Conservation (phyloP, 2,113 vertebrate species). For the Lepisosteus osseus region DNA sequence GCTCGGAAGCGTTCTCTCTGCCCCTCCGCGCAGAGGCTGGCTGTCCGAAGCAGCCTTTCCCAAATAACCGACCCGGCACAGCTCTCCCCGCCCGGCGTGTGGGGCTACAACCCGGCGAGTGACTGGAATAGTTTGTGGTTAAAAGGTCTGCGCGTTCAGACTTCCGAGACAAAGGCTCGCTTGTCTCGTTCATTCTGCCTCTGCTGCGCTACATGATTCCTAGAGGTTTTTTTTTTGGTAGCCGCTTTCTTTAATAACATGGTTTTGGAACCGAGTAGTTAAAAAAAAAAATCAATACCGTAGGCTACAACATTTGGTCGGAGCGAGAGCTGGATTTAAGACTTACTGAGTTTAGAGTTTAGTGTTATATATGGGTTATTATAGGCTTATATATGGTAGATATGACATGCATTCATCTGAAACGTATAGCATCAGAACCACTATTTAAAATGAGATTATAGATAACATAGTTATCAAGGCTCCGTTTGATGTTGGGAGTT, state of each 20-base stretch:
- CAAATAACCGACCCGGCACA: not conserved
- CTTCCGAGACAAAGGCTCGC: constrained; percentile 6
- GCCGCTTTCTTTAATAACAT: constrained; percentile 5
- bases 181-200: constrained; percentile 11
- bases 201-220: not conserved
- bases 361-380: not conserved
- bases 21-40: not conserved
- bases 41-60: not conserved
- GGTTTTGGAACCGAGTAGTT: constrained; percentile 7
- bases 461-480: too few relatives aligned
- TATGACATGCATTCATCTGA: not conserved
- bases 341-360: not conserved
- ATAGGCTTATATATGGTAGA: not conserved
- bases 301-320: too few relatives aligned
- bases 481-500: too few relatives aligned
- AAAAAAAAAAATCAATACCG: constrained; percentile 1
- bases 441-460: too few relatives aligned
- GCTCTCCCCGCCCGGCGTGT: not conserved
- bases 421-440: constrained; percentile 4
- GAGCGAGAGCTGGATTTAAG: too few relatives aligned
- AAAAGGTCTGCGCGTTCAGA: not conserved
- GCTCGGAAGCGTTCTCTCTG: not conserved
- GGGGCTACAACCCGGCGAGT: not conserved
- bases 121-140: not conserved
- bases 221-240: constrained; percentile 5